phyloP scores from a whole-genome alignment of 2,113 vertebrate genomes.

The Trematocara stigmaticum region DNA sequence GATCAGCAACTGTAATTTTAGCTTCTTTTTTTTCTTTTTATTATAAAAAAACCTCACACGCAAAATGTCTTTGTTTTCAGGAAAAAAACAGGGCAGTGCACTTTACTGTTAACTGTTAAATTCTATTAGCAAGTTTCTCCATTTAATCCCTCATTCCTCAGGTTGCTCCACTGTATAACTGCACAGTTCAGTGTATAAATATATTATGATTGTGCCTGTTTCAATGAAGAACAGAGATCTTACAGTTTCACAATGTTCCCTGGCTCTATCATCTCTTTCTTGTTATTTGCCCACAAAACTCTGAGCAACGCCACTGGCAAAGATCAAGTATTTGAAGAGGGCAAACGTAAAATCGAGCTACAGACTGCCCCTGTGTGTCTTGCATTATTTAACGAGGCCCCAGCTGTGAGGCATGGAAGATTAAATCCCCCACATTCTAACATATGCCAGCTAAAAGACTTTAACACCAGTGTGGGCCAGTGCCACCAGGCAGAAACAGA shows the following conservation, averaged over 20 bases:
- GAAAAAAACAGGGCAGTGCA: background rate
- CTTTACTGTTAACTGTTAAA: background rate
- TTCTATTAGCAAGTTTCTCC: background rate
- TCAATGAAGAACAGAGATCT: constrained; percentile 14
- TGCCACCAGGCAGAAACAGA: constrained; percentile 59
- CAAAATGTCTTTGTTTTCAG: background rate
- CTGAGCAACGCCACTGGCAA: constrained; percentile 36
- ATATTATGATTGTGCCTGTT: background rate
- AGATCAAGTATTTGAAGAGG: constrained; percentile 61
- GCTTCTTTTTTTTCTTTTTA: background rate
- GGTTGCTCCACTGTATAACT: background rate
- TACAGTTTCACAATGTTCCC: background rate
- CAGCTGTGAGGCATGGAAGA: constrained; percentile 68
- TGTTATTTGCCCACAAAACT: constrained; percentile 40
- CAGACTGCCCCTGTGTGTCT: constrained; percentile 59
- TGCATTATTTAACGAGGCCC: constrained; percentile 72
- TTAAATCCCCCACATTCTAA: constrained; percentile 69
- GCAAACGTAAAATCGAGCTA: constrained; percentile 59
- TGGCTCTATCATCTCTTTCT: constrained; percentile 4
- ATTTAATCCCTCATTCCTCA: background rate
- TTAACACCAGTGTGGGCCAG: constrained; percentile 46
- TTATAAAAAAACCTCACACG: background rate
- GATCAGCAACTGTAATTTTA: background rate
- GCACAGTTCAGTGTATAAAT: background rate
- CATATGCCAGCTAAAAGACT: constrained; percentile 63